A percentile compares a stretch with the other conserved stretches of the same genome.
Evolutionary conservation across 2,888 invertebrate species (phyloP).

Genomic region (Congeria kusceri): DNA sequence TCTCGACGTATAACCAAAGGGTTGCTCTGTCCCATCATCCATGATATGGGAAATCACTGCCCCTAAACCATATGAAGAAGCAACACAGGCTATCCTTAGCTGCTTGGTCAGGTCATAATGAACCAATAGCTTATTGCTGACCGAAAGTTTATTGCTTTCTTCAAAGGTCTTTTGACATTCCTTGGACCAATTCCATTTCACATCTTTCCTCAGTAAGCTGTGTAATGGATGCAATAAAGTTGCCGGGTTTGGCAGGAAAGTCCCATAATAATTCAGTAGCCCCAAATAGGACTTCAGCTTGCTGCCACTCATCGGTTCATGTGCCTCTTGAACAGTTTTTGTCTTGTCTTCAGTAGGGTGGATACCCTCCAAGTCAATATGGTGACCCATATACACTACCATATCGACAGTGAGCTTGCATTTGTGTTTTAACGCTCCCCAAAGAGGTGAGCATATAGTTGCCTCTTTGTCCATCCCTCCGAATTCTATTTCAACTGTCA

Average conservation of each 20-base stretch:
- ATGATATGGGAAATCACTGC: slow-evolving; percentile 75
- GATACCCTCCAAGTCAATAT: too few species aligned
- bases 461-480: too few species aligned
- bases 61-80: slow-evolving; percentile 65
- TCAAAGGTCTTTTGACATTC: slow-evolving; percentile 21
- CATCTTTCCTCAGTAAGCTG: slow-evolving; percentile 21
- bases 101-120: slow-evolving; percentile 53
- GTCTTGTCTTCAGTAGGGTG: too few species aligned
- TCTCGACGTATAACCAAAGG: slow-evolving; percentile 83
- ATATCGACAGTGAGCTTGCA: too few species aligned
- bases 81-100: slow-evolving; percentile 60
- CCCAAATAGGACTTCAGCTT: slow-evolving; percentile 53
- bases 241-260: slow-evolving; percentile 41
- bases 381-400: too few species aligned
- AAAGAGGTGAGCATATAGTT: too few species aligned
- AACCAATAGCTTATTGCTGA: slow-evolving; percentile 28
- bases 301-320: slow-evolving; percentile 39
- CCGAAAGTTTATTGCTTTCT: slow-evolving; percentile 18
- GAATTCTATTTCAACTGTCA: too few species aligned
- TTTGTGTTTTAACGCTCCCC: too few species aligned
- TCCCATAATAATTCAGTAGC: slow-evolving; percentile 43
- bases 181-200: slow-evolving; percentile 11
- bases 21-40: slow-evolving; percentile 81
- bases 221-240: slow-evolving; percentile 39
- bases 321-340: too few species aligned